Evolutionary conservation across 2,888 invertebrate genomes (phyloP).

Genomic region (Mayetiola destructor): DNA sequence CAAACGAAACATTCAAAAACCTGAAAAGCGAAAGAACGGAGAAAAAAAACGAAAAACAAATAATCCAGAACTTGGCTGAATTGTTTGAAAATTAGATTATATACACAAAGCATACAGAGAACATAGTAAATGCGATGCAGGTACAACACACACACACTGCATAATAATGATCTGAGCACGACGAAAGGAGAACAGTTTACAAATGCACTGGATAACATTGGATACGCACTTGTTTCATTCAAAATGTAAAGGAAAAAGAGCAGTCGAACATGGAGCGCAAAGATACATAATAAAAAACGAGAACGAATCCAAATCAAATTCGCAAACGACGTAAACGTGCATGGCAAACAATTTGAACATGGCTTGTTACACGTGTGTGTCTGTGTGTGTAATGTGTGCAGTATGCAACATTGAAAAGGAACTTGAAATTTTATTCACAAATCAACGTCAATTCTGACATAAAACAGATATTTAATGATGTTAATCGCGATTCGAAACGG

Average conservation of each 20-base stretch:
- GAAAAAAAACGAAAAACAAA: background rate
- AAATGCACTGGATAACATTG: background rate
- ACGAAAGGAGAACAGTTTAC: background rate
- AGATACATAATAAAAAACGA: background rate
- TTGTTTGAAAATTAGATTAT: conserved; percentile 6
- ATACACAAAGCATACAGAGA: background rate
- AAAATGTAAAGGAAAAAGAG: background rate
- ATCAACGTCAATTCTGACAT: conserved; percentile 9
- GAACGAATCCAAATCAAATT: too few relatives aligned
- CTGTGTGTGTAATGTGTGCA: too few relatives aligned
- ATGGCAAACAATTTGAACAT: too few relatives aligned
- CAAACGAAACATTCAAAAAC: too few relatives aligned
- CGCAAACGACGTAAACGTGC: too few relatives aligned
- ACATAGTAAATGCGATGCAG: too few relatives aligned
- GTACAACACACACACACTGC: too few relatives aligned
- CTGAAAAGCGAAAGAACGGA: too few relatives aligned
- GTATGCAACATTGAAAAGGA: too few relatives aligned
- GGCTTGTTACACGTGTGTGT: too few relatives aligned
- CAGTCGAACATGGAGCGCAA: background rate
- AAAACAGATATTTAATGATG: conserved; percentile 12
- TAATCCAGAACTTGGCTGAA: background rate
- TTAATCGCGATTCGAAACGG: conserved; percentile 2
- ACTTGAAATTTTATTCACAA: conserved; percentile 4
- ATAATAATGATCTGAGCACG: too few relatives aligned
- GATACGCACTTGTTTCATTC: background rate